Base-by-base conservation (phyloP, 2,888 invertebrate species). In the Ecdyonurus torrentis region DNA sequence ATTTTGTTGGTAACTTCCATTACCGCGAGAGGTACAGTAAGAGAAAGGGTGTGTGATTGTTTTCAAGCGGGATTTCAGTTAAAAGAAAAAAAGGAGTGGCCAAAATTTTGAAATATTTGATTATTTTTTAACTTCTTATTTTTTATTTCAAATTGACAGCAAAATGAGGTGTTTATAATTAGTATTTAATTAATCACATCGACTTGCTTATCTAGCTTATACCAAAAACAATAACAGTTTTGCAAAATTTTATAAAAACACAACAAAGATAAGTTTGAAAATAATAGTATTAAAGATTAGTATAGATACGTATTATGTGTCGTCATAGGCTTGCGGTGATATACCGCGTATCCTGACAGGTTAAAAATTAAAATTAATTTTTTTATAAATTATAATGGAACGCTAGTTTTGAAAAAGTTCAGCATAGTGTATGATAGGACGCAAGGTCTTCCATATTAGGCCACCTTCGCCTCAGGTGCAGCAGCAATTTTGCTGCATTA, bases 1-100 rank as follows among this genome's bases (percentile, higher is more conserved):
- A 55, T 55, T 55, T n/a, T n/a, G 19, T 55, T 55, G 55, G 55
- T 55, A 55, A 22, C 55, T 20, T n/a, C 55, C 55, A 55, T 22
- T 55, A 22, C 19, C n/a, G 20, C 55, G 22, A 22, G 55, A 22
- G 55, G 19, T n/a, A n/a, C 20, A 10, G 37, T 37, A 15, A 10
- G 37, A 37, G 37, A 37, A 10, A 37, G 37, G 37, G 37, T n/a
- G 37, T 37, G 37, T 37, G 37, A 37, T 37, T 37, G 37, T 37
- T 37, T 37, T 37, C 37, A 37, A 37, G 37, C 37, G 37, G 37
- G 37, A 15, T 15, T n/a, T 37, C 5, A 37, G 37, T 37, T 37
- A 37, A 37, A 37, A 37, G n/a, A n/a, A 37, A 37, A 37, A 37
- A 37, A 37, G 37, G 37, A 37, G 37, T 37, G 37, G 37, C 37